Base-by-base conservation (phyloP, 2,113 vertebrate species). In the Seriola aureovittata region DNA sequence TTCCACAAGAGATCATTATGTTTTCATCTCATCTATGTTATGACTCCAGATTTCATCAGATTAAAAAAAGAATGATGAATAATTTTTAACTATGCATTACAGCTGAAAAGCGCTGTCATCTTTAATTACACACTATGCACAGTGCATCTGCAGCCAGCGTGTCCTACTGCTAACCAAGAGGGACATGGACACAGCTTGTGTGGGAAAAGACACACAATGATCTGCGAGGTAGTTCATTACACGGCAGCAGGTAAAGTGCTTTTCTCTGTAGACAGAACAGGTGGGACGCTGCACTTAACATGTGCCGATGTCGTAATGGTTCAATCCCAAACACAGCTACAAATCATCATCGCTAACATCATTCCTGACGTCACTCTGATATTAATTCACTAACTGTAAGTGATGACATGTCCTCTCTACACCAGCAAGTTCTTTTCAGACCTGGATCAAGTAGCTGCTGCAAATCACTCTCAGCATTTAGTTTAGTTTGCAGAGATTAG, bases 261-360 rank as follows among this genome's bases (percentile, higher is more conserved):
- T 34, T 54, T 75, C 14, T 11, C 34, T 63, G 32, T 58, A 17
- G 19, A 70, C n/a, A 25, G 10, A 70, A 32, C 74, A 82, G 71
- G 63, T 85, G 75, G 50, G 38, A 65, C 48, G 4, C 19, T 65
- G 48, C 80, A 58, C 46, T 81, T 70, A 23, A 74, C 52, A 23
- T 7, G 36, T 65, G 16, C 52, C 34, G 42, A 66, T 78, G 68
- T 9, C 77, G 80, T 78, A 68, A 75, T 81, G 73, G 54, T 70
- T 73, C 62, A 70, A 69, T 66, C 36, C 70, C 42, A 42, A 71
- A 63, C 70, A 68, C 48, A 68, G 8, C 57, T 29, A 75, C 65
- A 85, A 87, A 85, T 89, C 79, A 89, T 29, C 4, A 40, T 21
- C 57, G 8, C 19, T 57, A 46, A 58, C 69, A 79, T 66, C 73